Conservation (phyloP, 2,113 vertebrate species). For the Tautogolabrus adspersus region DNA sequence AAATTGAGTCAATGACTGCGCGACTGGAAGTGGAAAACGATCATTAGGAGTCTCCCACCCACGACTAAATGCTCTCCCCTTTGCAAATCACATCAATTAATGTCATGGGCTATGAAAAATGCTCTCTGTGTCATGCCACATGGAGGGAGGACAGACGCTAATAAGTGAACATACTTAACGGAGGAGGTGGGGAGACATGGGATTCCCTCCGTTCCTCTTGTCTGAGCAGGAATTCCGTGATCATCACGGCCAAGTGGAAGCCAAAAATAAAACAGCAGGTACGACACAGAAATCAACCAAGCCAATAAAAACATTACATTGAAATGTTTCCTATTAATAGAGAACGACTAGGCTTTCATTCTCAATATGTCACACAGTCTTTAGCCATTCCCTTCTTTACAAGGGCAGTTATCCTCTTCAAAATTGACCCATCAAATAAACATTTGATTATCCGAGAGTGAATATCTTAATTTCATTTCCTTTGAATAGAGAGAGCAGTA, state of each 20-base stretch:
- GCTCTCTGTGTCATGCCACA: constrained; percentile 79
- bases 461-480: constrained; percentile 76
- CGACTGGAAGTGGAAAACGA: constrained; percentile 85
- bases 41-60: constrained; percentile 87
- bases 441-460: constrained; percentile 68
- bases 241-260: constrained; percentile 39
- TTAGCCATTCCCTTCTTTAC: constrained; percentile 30
- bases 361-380: constrained; percentile 22
- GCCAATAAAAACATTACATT: constrained; percentile 26
- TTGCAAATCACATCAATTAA: constrained; percentile 87
- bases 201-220: constrained; percentile 69
- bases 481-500: constrained; percentile 52
- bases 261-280: constrained; percentile 61
- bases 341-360: constrained; percentile 12
- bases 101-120: constrained; percentile 84
- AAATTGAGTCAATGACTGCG: constrained; percentile 82
- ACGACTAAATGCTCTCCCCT: constrained; percentile 81
- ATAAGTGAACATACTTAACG: constrained; percentile 79
- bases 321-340: constrained; percentile 7
- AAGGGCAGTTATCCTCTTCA: constrained; percentile 44
- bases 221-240: constrained; percentile 43
- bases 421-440: constrained; percentile 59
- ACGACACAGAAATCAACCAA: constrained; percentile 17
- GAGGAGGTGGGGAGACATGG: constrained; percentile 79
- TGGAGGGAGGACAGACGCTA: constrained; percentile 79